Evolutionary conservation across 1,140 invertebrate genomes (phyloP).

Genomic region (Penaeus indicus): DNA sequence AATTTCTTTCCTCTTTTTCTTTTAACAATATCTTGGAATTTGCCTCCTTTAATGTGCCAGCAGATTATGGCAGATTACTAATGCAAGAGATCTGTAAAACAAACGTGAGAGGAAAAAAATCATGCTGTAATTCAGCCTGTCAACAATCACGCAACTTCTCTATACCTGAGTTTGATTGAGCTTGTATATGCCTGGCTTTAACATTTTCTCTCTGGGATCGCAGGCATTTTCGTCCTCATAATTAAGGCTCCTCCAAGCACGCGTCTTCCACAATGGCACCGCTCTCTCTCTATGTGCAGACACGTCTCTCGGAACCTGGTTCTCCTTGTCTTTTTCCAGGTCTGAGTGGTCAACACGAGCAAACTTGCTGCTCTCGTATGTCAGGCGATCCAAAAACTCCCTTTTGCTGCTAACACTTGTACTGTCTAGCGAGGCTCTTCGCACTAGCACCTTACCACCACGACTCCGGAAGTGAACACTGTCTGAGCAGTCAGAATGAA

Average conservation of each 20-base stretch:
- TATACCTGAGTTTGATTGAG: conserved; percentile 62
- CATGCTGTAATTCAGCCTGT: background rate
- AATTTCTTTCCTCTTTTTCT: too few relatives aligned
- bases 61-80: too few relatives aligned
- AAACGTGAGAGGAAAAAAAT: background rate
- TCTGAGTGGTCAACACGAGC: conserved; percentile 49
- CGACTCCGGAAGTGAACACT: conserved; percentile 32
- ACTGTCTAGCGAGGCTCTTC: conserved; percentile 55
- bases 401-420: conserved; percentile 53
- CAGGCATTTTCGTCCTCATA: conserved; percentile 53
- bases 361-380: conserved; percentile 58
- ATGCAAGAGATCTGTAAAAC: too few relatives aligned
- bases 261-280: conserved; percentile 57
- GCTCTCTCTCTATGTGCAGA: conserved; percentile 31
- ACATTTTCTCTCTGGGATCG: conserved; percentile 54
- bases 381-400: conserved; percentile 42
- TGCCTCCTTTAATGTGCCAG: too few relatives aligned
- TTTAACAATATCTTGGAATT: too few relatives aligned
- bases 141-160: too few relatives aligned
- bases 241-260: conserved; percentile 65
- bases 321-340: conserved; percentile 64
- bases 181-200: conserved; percentile 62
- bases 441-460: conserved; percentile 46
- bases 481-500: conserved; percentile 49
- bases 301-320: conserved; percentile 57